These are phyloP conservation scores for Melanchra persicariae DNA, from an alignment of 2,888 invertebrate genomes.

Conservation along the genomic window DNA sequence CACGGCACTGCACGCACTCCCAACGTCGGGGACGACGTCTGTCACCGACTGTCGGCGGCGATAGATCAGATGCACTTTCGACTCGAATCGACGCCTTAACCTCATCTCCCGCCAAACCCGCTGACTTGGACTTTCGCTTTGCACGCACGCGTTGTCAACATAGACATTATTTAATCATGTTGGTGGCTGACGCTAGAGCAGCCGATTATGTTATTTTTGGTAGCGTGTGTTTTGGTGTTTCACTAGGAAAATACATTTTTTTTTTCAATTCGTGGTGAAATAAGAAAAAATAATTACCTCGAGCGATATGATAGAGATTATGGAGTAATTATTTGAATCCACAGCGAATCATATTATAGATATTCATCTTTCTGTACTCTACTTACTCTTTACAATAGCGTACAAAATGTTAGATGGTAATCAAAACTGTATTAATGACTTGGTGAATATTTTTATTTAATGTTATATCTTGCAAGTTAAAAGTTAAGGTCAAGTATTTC, in stretches of 20 bases:
- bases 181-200: slow-evolving; percentile 38
- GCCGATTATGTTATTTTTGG: slow-evolving; percentile 38
- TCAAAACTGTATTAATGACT: slow-evolving; percentile 29
- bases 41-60: slow-evolving; percentile 75
- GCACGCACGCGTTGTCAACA: slow-evolving; percentile 65
- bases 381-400: slow-evolving; percentile 37
- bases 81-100: slow-evolving; percentile 59
- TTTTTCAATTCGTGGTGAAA: neutral
- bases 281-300: neutral
- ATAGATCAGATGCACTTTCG: slow-evolving; percentile 80
- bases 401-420: slow-evolving; percentile 24
- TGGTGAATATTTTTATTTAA: slow-evolving; percentile 17
- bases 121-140: slow-evolving; percentile 65
- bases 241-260: neutral
- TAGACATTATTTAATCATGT: slow-evolving; percentile 80
- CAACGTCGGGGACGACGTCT: slow-evolving; percentile 74
- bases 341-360: slow-evolving; percentile 18
- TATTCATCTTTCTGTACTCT: slow-evolving; percentile 38
- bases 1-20: slow-evolving; percentile 61
- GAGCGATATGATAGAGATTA: neutral
- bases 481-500: slow-evolving; percentile 40
- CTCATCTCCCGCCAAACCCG: slow-evolving; percentile 67
- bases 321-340: slow-evolving; percentile 13
- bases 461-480: slow-evolving; percentile 1
- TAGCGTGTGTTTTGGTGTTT: slow-evolving; percentile 28